A percentile compares a stretch with the other conserved stretches of the same genome.
These are phyloP conservation scores for Leptopilina boulardi DNA, from an alignment of 1,140 invertebrate species.

Conservation along the genomic window DNA sequence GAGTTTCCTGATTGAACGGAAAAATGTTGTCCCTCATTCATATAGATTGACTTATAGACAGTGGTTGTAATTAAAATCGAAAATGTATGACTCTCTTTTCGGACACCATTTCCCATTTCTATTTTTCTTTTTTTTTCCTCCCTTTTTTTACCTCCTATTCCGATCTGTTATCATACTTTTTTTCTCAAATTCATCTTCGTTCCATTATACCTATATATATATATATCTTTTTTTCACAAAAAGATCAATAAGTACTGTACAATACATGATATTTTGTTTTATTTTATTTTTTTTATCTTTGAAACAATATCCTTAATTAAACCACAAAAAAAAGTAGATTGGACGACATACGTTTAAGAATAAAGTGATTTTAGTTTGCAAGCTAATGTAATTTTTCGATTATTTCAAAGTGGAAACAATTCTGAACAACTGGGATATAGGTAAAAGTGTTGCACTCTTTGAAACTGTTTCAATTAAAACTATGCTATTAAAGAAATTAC, in stretches of 20 bases:
- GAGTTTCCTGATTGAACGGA: constrained; percentile 29
- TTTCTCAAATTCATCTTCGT: constrained; percentile 43
- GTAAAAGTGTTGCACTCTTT: constrained; percentile 25
- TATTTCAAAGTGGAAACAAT: constrained; percentile 20
- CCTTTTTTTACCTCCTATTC: constrained; percentile 37
- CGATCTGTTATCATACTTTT: neutral
- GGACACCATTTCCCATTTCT: constrained; percentile 50
- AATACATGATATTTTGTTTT: neutral
- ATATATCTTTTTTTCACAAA: no score
- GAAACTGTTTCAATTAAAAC: constrained; percentile 10
- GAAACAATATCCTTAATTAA: neutral
- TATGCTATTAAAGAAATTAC: neutral
- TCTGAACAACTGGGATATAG: neutral
- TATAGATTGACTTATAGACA: constrained; percentile 59
- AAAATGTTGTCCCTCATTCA: constrained; percentile 56
- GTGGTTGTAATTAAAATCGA: constrained; percentile 60
- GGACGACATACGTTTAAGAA: neutral
- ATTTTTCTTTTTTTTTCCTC: constrained; percentile 29
- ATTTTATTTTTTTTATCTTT: neutral
- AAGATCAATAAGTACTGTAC: neutral
- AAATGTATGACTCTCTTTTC: constrained; percentile 54
- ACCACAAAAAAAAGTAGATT: no score
- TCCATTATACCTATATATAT: constrained; percentile 38
- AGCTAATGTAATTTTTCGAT: constrained; percentile 29
- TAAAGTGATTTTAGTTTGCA: constrained; percentile 10